phyloP scores from a whole-genome alignment of 2,113 vertebrate species.

The Nibea coibor region DNA sequence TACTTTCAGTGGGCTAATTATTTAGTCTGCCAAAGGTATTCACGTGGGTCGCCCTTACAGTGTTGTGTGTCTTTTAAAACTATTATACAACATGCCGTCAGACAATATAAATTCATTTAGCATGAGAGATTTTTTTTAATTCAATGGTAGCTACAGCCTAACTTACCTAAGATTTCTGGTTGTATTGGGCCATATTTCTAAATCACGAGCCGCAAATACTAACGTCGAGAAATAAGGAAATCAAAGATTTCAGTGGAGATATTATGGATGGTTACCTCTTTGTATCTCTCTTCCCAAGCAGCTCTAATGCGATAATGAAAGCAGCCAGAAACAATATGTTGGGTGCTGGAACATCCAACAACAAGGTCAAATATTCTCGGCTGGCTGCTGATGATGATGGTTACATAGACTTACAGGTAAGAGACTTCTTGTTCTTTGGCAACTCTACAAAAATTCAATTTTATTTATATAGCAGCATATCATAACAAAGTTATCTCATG shows the following conservation, averaged over 20 bases:
- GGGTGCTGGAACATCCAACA: constrained; percentile 86
- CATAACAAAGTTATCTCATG: too few relatives aligned
- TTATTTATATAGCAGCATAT: too few relatives aligned
- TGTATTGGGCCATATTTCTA: background rate
- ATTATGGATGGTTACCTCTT: background rate
- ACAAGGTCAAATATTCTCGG: constrained; percentile 95
- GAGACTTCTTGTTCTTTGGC: background rate
- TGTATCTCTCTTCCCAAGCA: constrained; percentile 7
- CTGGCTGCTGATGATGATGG: constrained; percentile 92
- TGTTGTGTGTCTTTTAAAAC: background rate
- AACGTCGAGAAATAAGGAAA: background rate
- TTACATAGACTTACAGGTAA: constrained; percentile 97
- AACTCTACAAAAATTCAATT: background rate
- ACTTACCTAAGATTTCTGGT: background rate
- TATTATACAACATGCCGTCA: background rate
- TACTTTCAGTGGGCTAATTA: background rate
- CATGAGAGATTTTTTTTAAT: background rate
- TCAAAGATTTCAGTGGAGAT: too few relatives aligned
- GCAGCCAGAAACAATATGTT: constrained; percentile 84
- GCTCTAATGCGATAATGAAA: constrained; percentile 82
- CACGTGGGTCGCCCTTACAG: background rate
- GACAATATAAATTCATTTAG: background rate
- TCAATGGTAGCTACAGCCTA: background rate
- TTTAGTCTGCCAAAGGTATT: background rate
- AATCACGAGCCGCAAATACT: background rate